Evolutionary conservation across 2,888 invertebrate species (phyloP).

Genomic region (Sphaerophoria taeniata): DNA sequence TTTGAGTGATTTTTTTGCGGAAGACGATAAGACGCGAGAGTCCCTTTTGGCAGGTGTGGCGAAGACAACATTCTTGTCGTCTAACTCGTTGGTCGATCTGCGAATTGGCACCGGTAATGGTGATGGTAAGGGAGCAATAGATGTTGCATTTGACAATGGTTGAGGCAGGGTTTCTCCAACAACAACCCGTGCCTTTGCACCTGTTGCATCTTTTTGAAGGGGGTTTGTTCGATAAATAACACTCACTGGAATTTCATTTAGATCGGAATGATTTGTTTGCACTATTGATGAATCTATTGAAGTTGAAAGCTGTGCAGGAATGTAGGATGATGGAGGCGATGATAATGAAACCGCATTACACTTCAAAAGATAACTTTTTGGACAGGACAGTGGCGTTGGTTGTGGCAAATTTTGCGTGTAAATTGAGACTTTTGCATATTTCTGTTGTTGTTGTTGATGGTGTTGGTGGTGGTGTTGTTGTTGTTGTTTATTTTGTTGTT

Average conservation of each 20-base stretch:
- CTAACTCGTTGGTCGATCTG: slow-evolving; percentile 39
- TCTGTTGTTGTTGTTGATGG: slow-evolving; percentile 56
- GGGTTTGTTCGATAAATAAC: slow-evolving; percentile 79
- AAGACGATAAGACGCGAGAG: slow-evolving; percentile 69
- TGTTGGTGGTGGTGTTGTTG: slow-evolving; percentile 10
- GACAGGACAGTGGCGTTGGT: slow-evolving; percentile 9
- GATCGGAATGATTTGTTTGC: slow-evolving; percentile 81
- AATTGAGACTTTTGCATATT: slow-evolving; percentile 63
- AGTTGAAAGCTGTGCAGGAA: slow-evolving; percentile 21
- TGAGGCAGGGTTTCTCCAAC: slow-evolving; percentile 17
- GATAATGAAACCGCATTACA: slow-evolving; percentile 12
- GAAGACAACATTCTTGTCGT: slow-evolving; percentile 61
- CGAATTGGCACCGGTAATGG: slow-evolving; percentile 27
- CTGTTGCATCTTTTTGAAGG: slow-evolving; percentile 41
- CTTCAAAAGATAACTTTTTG: slow-evolving; percentile 28
- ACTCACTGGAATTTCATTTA: slow-evolving; percentile 82
- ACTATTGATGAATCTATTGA: slow-evolving; percentile 41
- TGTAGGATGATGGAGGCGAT: neutral
- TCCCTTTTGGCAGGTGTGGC: slow-evolving; percentile 74
- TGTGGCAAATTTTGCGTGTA: slow-evolving; percentile 42
- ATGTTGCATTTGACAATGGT: slow-evolving; percentile 7
- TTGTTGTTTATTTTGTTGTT: slow-evolving; percentile 54
- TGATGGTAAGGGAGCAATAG: slow-evolving; percentile 34
- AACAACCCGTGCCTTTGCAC: slow-evolving; percentile 33
- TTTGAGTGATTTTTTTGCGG: slow-evolving; percentile 67